Conservation (phyloP, 1,140 invertebrate genomes). For the Vanessa atalanta region DNA sequence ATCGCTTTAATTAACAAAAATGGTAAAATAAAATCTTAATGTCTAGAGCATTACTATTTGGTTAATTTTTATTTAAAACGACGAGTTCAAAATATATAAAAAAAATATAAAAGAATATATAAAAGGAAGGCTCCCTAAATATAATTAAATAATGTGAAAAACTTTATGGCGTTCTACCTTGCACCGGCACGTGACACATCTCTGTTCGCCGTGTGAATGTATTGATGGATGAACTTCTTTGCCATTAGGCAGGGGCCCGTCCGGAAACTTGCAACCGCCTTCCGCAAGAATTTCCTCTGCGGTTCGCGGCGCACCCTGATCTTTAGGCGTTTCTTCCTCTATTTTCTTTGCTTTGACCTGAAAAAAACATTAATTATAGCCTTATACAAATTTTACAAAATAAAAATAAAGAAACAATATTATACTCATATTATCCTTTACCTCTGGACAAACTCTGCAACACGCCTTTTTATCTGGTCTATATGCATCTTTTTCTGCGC, state of each 20-base stretch:
- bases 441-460: conserved; percentile 87
- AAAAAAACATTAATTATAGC: conserved; percentile 31
- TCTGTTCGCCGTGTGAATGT: conserved; percentile 90
- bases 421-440: conserved; percentile 47
- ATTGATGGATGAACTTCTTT: conserved; percentile 92
- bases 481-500: conserved; percentile 86
- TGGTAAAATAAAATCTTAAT: too few relatives aligned
- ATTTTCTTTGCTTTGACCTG: conserved; percentile 71
- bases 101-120: too few relatives aligned
- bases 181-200: conserved; percentile 93
- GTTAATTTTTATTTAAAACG: too few relatives aligned
- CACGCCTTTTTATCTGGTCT: conserved; percentile 88
- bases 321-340: conserved; percentile 73
- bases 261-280: conserved; percentile 89
- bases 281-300: conserved; percentile 85
- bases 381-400: conserved; percentile 4
- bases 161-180: conserved; percentile 82
- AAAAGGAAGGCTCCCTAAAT: too few relatives aligned
- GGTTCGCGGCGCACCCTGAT: conserved; percentile 77
- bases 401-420: not conserved
- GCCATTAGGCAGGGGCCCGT: conserved; percentile 88
- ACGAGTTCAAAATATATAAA: too few relatives aligned
- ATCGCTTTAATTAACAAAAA: too few relatives aligned
- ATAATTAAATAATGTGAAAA: not conserved
- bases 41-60: too few relatives aligned